These are phyloP conservation scores for Macroramphosus scolopax DNA, from an alignment of 2,797 vertebrate genomes.

Conservation along the genomic window DNA sequence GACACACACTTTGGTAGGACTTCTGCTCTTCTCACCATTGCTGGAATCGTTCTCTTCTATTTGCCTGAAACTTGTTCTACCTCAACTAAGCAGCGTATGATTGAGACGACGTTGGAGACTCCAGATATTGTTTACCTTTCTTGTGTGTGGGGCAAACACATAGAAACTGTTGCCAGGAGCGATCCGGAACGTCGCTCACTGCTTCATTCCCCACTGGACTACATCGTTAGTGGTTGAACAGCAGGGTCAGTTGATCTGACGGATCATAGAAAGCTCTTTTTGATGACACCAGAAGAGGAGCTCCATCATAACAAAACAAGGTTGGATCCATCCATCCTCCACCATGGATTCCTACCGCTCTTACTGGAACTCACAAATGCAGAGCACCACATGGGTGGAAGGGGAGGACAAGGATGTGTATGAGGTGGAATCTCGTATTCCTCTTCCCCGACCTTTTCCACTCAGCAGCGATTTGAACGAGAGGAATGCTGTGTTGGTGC, in stretches of 20 bases:
- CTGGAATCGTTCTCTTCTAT: conserved; percentile 24
- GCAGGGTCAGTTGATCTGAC: conserved; percentile 9
- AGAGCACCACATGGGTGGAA: conserved; percentile 81
- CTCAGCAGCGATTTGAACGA: conserved; percentile 81
- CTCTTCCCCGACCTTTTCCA: conserved; percentile 90
- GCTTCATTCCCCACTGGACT: conserved; percentile 44
- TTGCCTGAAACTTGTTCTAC: conserved; percentile 53
- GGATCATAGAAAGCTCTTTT: conserved; percentile 20
- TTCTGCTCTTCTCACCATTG: background rate
- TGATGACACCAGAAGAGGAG: conserved; percentile 31
- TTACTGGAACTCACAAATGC: conserved; percentile 79
- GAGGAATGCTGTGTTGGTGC: conserved; percentile 89
- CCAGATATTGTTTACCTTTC: conserved; percentile 67
- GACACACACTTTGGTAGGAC: conserved; percentile 37
- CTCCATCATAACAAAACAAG: conserved; percentile 21
- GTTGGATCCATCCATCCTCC: conserved; percentile 2
- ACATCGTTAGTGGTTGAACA: conserved; percentile 17
- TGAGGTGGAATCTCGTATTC: conserved; percentile 92
- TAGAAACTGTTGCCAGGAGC: conserved; percentile 72
- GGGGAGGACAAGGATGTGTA: conserved; percentile 86
- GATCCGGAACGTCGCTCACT: conserved; percentile 28
- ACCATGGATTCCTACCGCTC: conserved; percentile 89
- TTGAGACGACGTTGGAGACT: conserved; percentile 40
- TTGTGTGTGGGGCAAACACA: conserved; percentile 37
- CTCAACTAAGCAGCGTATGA: conserved; percentile 49